These are phyloP conservation scores for Nipponia nippon DNA, from an alignment of 2,113 vertebrate genomes.

Conservation along the genomic window DNA sequence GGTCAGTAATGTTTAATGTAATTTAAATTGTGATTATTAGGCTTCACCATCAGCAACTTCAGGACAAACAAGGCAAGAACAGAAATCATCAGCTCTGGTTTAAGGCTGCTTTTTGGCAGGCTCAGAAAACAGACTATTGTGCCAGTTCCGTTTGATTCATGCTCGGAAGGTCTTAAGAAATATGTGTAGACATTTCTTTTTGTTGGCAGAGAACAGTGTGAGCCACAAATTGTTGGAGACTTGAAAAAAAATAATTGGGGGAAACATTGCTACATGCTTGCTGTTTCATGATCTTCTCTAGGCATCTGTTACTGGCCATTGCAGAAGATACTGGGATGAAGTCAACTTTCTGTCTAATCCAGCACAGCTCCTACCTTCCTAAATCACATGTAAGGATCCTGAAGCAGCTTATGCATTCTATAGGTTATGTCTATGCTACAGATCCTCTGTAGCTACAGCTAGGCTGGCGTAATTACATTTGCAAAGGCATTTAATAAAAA, in stretches of 20 bases:
- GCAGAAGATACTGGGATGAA: neutral
- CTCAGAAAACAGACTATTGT: neutral
- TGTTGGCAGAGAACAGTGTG: slow-evolving; percentile 1
- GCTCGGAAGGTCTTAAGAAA: slow-evolving; percentile 34
- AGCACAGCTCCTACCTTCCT: neutral
- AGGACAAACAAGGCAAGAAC: slow-evolving; percentile 46
- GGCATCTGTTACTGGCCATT: neutral
- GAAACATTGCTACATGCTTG: slow-evolving; percentile 11
- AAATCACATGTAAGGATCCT: neutral
- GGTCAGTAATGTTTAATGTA: slow-evolving; percentile 15
- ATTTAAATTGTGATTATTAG: slow-evolving; percentile 40
- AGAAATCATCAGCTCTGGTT: slow-evolving; percentile 25
- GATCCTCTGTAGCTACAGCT: neutral
- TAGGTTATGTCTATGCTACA: neutral
- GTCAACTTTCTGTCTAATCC: neutral
- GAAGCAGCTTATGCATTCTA: neutral
- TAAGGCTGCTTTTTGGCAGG: slow-evolving; percentile 42
- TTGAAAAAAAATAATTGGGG: neutral
- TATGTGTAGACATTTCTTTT: slow-evolving; percentile 19
- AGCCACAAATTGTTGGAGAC: slow-evolving; percentile 37
- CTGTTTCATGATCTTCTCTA: neutral
- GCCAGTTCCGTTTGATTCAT: slow-evolving; percentile 35
- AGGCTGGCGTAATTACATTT: neutral
- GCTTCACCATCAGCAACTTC: slow-evolving; percentile 30
- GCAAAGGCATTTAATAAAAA: neutral